Evolutionary conservation across 2,888 invertebrate genomes (phyloP).

Genomic region (Drosophila rubida): DNA sequence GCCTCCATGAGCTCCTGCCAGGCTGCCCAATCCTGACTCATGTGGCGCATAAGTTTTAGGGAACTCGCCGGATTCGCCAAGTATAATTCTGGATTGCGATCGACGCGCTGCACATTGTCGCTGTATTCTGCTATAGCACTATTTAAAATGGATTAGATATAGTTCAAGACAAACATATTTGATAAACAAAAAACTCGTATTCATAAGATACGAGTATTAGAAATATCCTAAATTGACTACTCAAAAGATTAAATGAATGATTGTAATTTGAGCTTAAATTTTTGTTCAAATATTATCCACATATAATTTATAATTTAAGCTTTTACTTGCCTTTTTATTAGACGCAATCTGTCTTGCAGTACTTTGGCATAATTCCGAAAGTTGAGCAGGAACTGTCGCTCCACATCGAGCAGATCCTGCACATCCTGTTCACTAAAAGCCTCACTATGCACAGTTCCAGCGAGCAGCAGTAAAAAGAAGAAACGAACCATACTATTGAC

Average conservation of each 20-base stretch:
- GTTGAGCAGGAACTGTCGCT: constrained; percentile 15
- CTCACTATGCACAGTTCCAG: neutral
- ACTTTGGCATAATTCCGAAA: constrained; percentile 25
- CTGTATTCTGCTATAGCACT: constrained; percentile 48
- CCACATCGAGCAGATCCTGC: constrained; percentile 14
- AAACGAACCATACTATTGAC: constrained; percentile 9
- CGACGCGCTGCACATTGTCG: constrained; percentile 9
- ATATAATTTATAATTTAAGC: neutral
- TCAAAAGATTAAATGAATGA: no score
- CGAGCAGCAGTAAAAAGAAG: constrained; percentile 9
- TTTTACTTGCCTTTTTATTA: constrained; percentile 34
- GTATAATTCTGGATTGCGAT: constrained; percentile 32
- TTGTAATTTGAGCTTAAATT: no score
- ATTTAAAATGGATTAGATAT: neutral
- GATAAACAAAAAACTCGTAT: no score
- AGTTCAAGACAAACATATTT: no score
- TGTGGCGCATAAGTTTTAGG: constrained; percentile 47
- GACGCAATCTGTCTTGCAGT: constrained; percentile 26
- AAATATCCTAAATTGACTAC: no score
- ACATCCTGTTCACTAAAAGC: neutral
- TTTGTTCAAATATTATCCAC: no score
- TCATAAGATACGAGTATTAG: no score
- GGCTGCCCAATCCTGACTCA: constrained; percentile 57
- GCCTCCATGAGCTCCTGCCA: constrained; percentile 50
- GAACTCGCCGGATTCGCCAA: constrained; percentile 45